Evolutionary conservation across 1,140 invertebrate species (phyloP), one percentile per base, ranked within the genome.

Genomic region (Daktulosphaira vitifoliae): DNA sequence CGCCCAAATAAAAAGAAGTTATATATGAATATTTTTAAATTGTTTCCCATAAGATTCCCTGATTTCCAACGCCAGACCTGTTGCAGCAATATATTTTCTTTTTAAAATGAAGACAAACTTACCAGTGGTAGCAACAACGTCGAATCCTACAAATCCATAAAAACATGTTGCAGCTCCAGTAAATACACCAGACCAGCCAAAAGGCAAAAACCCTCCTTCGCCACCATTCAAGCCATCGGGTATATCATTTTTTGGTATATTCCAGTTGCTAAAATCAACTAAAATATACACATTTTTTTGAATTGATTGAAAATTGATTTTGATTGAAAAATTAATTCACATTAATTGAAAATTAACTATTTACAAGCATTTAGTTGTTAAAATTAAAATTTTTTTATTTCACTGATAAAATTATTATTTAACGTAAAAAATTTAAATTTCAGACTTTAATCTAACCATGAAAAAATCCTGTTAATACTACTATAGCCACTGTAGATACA

Each of bases 81-180:
- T 5, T 33, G 29, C 29, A 33, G 11, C 29, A 33, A 33, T 33
- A 33, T 33, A 33, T 33, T 33, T 33, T 33, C 29, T 33, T 33
- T 33, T 11, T 33, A 33, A 33, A 33, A 33, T 33, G 11, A 33
- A 6, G 29, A 53, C 2, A 65, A n/a, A 42, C 18, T 68, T 70
- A 76, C 76, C 79, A 44, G 83, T 85, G 6, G 90, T 91, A 11
- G 91, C 90, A 49, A 94, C 84, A 48, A 84, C 83, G 76, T 95
- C 92, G 71, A 94, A 94, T 46, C 90, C 90, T 9, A 93, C 88
- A 72, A 92, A 94, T 48, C 90, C 90, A 73, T 85, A 95, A 53
- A 73, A 95, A 74, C 90, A 94, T 4, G 84, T 88, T 0, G 90
- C 90, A 7, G 90, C 90, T 2, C 90, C 91, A 46, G 81, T 81